These are phyloP conservation scores for Poeciliopsis occidentalis DNA, from an alignment of 2,113 vertebrate genomes.

Conservation along the genomic window DNA sequence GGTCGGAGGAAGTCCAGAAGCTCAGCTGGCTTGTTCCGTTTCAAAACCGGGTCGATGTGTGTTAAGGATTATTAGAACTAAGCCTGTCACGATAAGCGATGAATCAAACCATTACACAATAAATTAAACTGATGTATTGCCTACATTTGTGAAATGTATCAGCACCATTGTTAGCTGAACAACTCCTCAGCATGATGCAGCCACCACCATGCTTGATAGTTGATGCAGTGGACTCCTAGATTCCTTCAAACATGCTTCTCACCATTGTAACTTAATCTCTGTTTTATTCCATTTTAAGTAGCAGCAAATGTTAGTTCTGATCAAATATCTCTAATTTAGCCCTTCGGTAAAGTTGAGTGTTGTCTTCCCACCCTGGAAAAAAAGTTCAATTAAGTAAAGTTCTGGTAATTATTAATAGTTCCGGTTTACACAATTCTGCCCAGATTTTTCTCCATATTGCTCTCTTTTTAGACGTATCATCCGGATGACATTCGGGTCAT, in stretches of 20 bases:
- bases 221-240: not conserved
- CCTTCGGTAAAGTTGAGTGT: not conserved
- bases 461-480: not conserved
- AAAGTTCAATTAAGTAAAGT: not conserved
- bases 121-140: not conserved
- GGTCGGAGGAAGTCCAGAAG: no score
- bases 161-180: not conserved
- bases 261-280: not conserved
- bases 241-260: not conserved
- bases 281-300: not conserved
- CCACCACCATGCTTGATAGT: not conserved
- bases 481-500: conserved; percentile 13
- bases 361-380: not conserved
- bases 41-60: not conserved
- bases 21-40: not conserved
- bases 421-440: not conserved
- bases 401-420: not conserved
- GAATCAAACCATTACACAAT: no score
- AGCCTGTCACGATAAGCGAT: no score
- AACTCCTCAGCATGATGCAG: not conserved
- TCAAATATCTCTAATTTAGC: not conserved
- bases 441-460: not conserved
- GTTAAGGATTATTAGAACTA: not conserved
- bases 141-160: not conserved
- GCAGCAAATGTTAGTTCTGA: not conserved